Percentiles rank a stretch among this genome's conserved stretches.
phyloP scores from a whole-genome alignment of 2,797 vertebrate species.

The Scolopax rusticola region DNA sequence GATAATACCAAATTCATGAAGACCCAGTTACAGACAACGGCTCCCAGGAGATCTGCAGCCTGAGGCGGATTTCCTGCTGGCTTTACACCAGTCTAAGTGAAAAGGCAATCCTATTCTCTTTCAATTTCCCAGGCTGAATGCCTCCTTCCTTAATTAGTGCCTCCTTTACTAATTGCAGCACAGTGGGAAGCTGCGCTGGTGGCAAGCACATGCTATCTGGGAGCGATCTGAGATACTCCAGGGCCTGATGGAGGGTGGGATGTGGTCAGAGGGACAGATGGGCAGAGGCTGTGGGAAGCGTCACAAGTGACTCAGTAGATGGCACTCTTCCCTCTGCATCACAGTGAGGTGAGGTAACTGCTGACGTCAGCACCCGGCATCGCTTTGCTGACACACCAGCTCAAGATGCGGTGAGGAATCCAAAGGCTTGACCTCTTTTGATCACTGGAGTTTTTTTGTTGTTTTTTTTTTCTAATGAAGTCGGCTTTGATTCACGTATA shows the following conservation, averaged over 20 bases:
- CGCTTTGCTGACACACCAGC: neutral
- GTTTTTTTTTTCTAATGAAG: neutral
- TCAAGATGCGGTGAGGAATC: neutral
- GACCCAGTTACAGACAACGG: neutral
- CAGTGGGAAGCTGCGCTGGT: neutral
- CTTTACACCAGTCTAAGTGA: neutral
- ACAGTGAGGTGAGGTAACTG: neutral
- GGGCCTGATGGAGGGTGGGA: neutral
- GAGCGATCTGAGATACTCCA: neutral
- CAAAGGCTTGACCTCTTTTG: conserved; percentile 22
- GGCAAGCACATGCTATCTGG: neutral
- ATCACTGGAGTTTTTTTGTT: neutral
- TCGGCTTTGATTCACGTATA: neutral
- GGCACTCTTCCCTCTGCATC: conserved; percentile 41
- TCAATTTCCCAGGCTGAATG: neutral
- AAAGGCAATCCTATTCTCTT: neutral
- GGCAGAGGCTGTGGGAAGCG: neutral
- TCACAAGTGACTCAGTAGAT: conserved; percentile 6
- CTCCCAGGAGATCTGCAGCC: neutral
- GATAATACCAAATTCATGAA: neutral
- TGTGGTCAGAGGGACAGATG: neutral
- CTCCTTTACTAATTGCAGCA: neutral
- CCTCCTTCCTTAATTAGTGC: neutral
- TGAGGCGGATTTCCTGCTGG: neutral
- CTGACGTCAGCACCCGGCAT: neutral